Evolutionary conservation across 2,888 invertebrate genomes (phyloP), one percentile per base, ranked within the genome.

Genomic region (Ichneumoninae sp.): DNA sequence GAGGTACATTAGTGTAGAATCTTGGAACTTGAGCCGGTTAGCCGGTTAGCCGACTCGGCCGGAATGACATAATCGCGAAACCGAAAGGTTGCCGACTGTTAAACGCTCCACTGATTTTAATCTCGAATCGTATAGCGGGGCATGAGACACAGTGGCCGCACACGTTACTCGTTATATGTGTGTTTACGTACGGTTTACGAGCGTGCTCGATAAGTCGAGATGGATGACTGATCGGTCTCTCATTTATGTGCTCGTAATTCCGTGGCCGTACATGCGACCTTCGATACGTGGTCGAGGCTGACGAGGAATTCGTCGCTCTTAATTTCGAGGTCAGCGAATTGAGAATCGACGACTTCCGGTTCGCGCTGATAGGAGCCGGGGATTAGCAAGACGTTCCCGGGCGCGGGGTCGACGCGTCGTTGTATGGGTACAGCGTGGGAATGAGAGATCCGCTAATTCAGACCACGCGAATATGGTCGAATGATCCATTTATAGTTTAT

Each of bases 81-180:
- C 66, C 47, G 71, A 82, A 68, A 77, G 77, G 47, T 40, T 69
- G 50, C 33, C 40, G 66, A 65, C 30, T 82, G 66, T 65, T 74
- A n/a, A 82, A 54, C 69, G 82, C 82, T 82, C 82, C 75, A 79
- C 74, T 82, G 74, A 82, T 74, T 82, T 82, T 70, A 74, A 82
- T 74, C 50, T 77, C 60, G 57, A 74, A 72, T 76, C 66, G 36
- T 47, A 69, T 69, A 52, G n/a, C 52, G 16, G 22, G 47, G 8
- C n/a, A 60, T 69, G 47, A n/a, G 72, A 47, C 26, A 19, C 52
- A 50, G 40, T 30, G 10, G 44, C 16, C 1, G 57, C 66, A 50
- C 6, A 47, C 50, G 47, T 69, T 19, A 8, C n/a, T 30, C 16
- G 26, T 47, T 74, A 62, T 54, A 16, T 69, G 47, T 69, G 52